Base-by-base conservation (phyloP, 2,888 invertebrate genomes). In the Eupithecia subumbrata region DNA sequence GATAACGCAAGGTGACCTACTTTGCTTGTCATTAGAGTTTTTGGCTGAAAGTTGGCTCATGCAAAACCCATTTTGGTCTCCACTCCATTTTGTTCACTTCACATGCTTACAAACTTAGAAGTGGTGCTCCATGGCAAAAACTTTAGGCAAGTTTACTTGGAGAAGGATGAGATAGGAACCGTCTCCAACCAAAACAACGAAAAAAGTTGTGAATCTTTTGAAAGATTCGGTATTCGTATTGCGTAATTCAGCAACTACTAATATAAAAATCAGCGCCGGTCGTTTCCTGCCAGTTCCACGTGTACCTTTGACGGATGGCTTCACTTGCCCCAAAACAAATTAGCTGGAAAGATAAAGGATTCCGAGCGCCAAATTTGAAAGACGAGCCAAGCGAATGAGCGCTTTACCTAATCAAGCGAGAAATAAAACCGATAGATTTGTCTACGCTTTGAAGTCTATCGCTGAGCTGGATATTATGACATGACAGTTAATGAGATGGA, bases 311-410 rank as follows among this genome's bases (percentile, higher is more conserved):
- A 76, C 34, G 69, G 75, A 76, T 72, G 43, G 69, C 69, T 60
- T 76, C 72, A 70, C 52, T 70, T 69, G 63, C 64, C 48, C 63
- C 66, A 67, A 64, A 66, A 66, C 66, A 76, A 76, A 76, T 76
- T 72, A 69, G 69, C 56, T 37, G 75, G 72, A 76, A 76, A 76
- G 75, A 76, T 76, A 76, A 76, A 72, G 72, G 72, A 70, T 76
- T 72, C 69, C 34, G 5, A 0, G 14, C 68, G 68, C 43, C 68
- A 68, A 68, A 68, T 43, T 68, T 43, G 7, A 68, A 68, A 68
- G 43, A 68, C 40, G 68, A 43, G 25, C 43, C 68, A 68, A 45
- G 43, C 68, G 69, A 76, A 69, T 72, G 56, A 72, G 56, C 72
- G 40, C 30, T 40, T 68, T 69, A 69, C 64, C 69, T 69, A 72